Conservation (phyloP, 2,113 vertebrate species). For the Solea solea region DNA sequence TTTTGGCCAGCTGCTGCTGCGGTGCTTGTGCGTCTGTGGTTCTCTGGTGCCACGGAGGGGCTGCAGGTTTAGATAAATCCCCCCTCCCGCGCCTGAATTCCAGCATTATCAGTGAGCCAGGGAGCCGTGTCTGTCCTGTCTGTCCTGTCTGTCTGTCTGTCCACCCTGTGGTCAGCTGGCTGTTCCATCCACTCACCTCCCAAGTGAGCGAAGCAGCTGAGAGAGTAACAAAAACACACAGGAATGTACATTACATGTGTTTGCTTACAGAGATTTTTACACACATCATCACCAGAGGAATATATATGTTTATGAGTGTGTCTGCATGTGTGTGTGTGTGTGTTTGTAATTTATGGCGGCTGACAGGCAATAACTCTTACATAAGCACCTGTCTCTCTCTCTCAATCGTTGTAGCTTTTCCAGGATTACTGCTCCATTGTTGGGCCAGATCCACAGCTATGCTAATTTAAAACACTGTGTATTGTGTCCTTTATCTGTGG, state of each 20-base stretch:
- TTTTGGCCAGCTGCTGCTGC: conserved; percentile 73
- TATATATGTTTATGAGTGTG: conserved; percentile 18
- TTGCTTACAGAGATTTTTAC: conserved; percentile 46
- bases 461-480: conserved; percentile 77
- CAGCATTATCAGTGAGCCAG: conserved; percentile 73
- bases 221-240: conserved; percentile 44
- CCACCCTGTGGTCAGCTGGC: conserved; percentile 36
- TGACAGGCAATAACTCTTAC: conserved; percentile 75
- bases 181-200: conserved; percentile 42
- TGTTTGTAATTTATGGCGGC: conserved; percentile 64
- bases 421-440: conserved; percentile 79
- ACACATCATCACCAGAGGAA: conserved; percentile 48
- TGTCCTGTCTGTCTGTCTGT: conserved; percentile 36
- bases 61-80: conserved; percentile 76
- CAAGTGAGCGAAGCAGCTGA: conserved; percentile 26
- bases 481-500: conserved; percentile 73
- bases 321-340: conserved; percentile 20
- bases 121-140: conserved; percentile 17
- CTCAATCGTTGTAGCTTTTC: conserved; percentile 77
- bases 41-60: conserved; percentile 71
- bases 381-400: conserved; percentile 79
- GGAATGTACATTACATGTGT: conserved; percentile 62
- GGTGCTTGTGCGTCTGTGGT: conserved; percentile 50
- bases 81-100: conserved; percentile 71
- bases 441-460: conserved; percentile 71